Evolutionary conservation across 2,797 vertebrate genomes (phyloP).

Genomic region (Diplodus sargus): DNA sequence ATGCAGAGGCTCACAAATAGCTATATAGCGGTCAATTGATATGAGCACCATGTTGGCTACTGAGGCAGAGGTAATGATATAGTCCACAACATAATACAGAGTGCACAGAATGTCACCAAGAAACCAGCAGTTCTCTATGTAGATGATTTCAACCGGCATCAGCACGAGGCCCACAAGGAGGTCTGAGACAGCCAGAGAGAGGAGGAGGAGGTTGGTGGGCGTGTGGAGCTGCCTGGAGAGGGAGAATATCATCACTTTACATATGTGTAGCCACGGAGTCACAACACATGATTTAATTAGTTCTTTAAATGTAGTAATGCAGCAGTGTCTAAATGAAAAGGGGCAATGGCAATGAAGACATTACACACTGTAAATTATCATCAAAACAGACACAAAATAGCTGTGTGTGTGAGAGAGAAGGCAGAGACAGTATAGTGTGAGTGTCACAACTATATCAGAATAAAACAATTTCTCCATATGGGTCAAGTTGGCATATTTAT

Average conservation of each 20-base stretch:
- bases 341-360: not conserved
- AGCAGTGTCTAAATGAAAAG: not conserved
- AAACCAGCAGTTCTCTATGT: constrained; percentile 60
- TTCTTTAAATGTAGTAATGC: not conserved
- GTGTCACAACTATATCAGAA: not conserved
- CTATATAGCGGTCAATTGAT: constrained; percentile 61
- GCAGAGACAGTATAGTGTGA: too few species aligned
- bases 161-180: constrained; percentile 59
- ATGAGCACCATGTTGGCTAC: constrained; percentile 66
- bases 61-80: constrained; percentile 49
- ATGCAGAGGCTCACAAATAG: constrained; percentile 62
- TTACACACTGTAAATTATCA: not conserved
- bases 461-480: not conserved
- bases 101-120: constrained; percentile 61
- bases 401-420: too few species aligned
- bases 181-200: constrained; percentile 64
- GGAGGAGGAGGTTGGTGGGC: constrained; percentile 66
- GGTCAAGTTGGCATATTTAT: not conserved
- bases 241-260: constrained; percentile 31
- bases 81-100: constrained; percentile 43
- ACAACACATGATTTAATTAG: not conserved
- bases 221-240: constrained; percentile 65
- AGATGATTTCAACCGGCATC: constrained; percentile 62
- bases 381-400: not conserved
- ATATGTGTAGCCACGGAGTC: not conserved